These are phyloP conservation scores for Boloria euphrosyne DNA, from an alignment of 2,888 invertebrate genomes.

Conservation along the genomic window DNA sequence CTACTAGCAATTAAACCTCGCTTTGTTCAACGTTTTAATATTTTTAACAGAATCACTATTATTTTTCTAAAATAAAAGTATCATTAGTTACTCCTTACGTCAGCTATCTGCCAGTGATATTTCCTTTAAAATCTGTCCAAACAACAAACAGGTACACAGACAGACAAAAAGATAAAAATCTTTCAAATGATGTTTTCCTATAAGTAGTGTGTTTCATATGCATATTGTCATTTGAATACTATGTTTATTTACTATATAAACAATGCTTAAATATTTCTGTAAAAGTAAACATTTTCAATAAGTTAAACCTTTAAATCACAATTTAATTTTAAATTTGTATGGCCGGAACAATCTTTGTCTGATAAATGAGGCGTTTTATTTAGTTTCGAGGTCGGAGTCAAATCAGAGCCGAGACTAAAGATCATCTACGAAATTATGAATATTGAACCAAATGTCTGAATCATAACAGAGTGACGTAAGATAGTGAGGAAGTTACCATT, in stretches of 20 bases:
- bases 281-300: too few relatives aligned
- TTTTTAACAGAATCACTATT: too few relatives aligned
- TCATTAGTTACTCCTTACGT: too few relatives aligned
- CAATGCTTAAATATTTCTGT: too few relatives aligned
- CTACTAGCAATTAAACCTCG: constrained; percentile 28
- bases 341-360: background rate
- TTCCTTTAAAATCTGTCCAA: too few relatives aligned
- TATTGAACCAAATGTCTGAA: constrained; percentile 63
- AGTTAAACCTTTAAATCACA: too few relatives aligned
- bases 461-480: constrained; percentile 72
- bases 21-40: too few relatives aligned
- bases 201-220: constrained; percentile 12
- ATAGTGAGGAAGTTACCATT: constrained; percentile 74
- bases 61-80: too few relatives aligned
- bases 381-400: background rate
- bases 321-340: too few relatives aligned
- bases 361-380: background rate
- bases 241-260: background rate
- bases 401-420: constrained; percentile 46
- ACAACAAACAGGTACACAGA: too few relatives aligned
- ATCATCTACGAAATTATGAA: constrained; percentile 53
- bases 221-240: constrained; percentile 23
- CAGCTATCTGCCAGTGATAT: too few relatives aligned
- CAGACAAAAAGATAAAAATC: too few relatives aligned
- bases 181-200: constrained; percentile 27